A percentile compares a stretch with the other conserved stretches of the same genome.
Conservation (phyloP, 2,888 invertebrate genomes). For the Hemaris fuciformis region DNA sequence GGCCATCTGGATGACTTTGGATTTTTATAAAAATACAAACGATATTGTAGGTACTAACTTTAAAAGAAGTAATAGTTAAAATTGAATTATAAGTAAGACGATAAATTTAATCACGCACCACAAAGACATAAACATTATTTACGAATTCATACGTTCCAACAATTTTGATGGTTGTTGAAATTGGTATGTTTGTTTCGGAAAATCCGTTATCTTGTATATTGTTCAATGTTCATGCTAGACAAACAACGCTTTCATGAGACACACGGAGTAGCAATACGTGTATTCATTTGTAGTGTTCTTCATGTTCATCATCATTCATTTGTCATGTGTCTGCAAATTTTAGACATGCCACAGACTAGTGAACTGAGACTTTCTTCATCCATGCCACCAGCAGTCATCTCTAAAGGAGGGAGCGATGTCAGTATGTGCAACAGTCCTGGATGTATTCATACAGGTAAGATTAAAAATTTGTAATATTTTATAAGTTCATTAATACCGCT, state of each 20-base stretch:
- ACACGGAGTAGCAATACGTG: not conserved
- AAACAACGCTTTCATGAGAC: not conserved
- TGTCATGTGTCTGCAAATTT: conserved; percentile 40
- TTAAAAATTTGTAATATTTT: not conserved
- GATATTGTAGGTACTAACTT: not conserved
- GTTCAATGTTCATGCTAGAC: not conserved
- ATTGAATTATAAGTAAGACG: no score
- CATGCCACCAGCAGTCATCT: conserved; percentile 59
- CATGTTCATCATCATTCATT: conserved; percentile 1
- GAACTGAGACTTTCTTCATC: conserved; percentile 71
- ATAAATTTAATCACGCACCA: no score
- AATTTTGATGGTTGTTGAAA: no score
- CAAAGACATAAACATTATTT: no score
- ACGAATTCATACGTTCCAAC: no score
- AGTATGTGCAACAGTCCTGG: conserved; percentile 87
- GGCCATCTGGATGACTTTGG: not conserved
- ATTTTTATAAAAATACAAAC: no score
- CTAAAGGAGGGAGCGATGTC: conserved; percentile 49
- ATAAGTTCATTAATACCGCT: not conserved
- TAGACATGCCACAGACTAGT: conserved; percentile 76
- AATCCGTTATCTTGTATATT: not conserved
- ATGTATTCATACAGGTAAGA: conserved; percentile 88
- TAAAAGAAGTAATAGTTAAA: no score
- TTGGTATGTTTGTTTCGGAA: not conserved
- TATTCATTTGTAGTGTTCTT: not conserved